Conservation (phyloP, 23 tunicate species). For the Halocynthia roretzi region DNA sequence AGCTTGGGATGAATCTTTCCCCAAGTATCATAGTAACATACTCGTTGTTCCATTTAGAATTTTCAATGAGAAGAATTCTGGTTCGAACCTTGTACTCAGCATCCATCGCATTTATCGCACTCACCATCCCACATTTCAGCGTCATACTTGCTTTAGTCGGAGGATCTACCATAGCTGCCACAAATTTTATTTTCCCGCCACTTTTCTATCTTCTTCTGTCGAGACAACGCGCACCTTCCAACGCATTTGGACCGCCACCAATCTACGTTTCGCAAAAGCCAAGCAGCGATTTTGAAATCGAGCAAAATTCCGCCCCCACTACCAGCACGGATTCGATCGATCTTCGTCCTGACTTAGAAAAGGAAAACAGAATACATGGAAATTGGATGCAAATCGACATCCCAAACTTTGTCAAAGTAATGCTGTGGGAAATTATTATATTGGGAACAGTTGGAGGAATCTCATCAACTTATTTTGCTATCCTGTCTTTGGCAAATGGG, state of each 20-base stretch:
- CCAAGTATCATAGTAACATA: too few relatives aligned
- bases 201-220: slow-evolving; percentile 71
- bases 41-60: slow-evolving; percentile 36
- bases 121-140: slow-evolving; percentile 76
- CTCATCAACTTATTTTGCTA: slow-evolving; percentile 55
- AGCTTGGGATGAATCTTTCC: too few relatives aligned
- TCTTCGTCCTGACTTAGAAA: too few relatives aligned
- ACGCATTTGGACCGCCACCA: slow-evolving; percentile 16
- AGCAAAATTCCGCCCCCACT: too few relatives aligned
- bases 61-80: slow-evolving; percentile 44
- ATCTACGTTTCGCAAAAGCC: neutral
- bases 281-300: too few relatives aligned
- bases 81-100: slow-evolving; percentile 36
- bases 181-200: slow-evolving; percentile 90
- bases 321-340: too few relatives aligned
- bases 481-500: slow-evolving; percentile 45
- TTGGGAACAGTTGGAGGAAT: slow-evolving; percentile 71
- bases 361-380: too few relatives aligned
- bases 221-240: slow-evolving; percentile 23
- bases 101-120: slow-evolving; percentile 38
- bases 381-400: slow-evolving; percentile 41
- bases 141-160: slow-evolving; percentile 79
- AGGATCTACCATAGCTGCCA: slow-evolving; percentile 59
- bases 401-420: slow-evolving; percentile 36
- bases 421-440: slow-evolving; percentile 64